These are phyloP conservation scores for Otolemur garnettii DNA, from an alignment of 2,113 vertebrate species.

Conservation along the genomic window DNA sequence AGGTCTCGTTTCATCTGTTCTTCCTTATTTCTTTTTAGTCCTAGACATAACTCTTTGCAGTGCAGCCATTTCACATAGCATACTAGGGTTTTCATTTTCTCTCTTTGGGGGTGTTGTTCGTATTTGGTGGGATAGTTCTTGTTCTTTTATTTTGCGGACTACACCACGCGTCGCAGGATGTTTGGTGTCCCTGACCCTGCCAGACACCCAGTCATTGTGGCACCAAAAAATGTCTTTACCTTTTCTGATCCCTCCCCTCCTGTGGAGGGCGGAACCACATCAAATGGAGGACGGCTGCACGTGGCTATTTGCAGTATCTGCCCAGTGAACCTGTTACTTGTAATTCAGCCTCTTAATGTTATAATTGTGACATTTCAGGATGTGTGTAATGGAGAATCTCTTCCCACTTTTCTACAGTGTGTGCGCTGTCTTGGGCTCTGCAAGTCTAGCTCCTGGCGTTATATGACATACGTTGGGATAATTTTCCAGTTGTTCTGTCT, in stretches of 20 bases:
- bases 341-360: background rate
- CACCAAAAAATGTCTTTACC: background rate
- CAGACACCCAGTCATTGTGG: background rate
- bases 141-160: background rate
- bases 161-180: background rate
- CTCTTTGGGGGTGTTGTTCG: background rate
- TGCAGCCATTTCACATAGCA: background rate
- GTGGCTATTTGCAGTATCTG: background rate
- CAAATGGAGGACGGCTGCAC: background rate
- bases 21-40: background rate
- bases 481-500: background rate
- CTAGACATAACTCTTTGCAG: background rate
- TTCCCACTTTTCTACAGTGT: background rate
- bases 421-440: background rate
- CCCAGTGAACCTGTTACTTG: conserved; percentile 15
- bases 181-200: background rate
- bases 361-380: conserved; percentile 38
- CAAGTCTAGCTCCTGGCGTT: background rate
- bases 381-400: background rate
- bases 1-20: background rate
- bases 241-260: background rate
- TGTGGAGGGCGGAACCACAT: background rate
- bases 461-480: background rate
- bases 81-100: background rate
- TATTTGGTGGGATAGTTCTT: background rate